phyloP scores from a whole-genome alignment of 2,797 vertebrate species.

The Mallotus villosus region DNA sequence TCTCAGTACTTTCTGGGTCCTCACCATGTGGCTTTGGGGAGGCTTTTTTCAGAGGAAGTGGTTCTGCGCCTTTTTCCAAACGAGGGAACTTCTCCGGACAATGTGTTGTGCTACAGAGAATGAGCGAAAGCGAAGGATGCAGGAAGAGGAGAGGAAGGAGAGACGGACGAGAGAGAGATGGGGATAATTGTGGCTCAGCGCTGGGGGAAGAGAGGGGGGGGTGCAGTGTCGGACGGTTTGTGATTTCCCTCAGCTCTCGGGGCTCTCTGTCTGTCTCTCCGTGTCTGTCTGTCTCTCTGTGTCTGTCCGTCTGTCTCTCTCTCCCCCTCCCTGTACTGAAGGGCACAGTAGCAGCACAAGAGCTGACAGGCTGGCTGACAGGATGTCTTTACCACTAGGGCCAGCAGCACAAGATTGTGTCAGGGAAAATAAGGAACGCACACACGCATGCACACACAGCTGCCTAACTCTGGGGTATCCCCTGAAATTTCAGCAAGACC shows the following conservation, averaged over 20 bases:
- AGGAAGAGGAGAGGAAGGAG: not conserved
- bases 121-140: not conserved
- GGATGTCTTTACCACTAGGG: constrained; percentile 32
- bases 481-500: not conserved
- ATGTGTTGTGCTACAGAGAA: not conserved
- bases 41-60: not conserved
- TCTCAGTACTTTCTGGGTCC: not conserved
- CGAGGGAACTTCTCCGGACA: not conserved
- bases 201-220: not conserved
- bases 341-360: constrained; percentile 13
- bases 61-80: not conserved
- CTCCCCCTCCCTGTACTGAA: not conserved
- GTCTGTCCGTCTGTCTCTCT: not conserved
- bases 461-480: too few species aligned
- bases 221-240: constrained; percentile 7
- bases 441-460: too few species aligned
- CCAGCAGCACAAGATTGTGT: constrained; percentile 1
- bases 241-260: constrained; percentile 7
- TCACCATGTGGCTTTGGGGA: not conserved
- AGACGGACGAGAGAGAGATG: not conserved
- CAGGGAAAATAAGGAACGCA: too few species aligned
- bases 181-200: not conserved
- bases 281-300: not conserved
- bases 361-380: constrained; percentile 43
- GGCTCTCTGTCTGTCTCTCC: constrained; percentile 4